A percentile compares a stretch with the other conserved stretches of the same genome.
Evolutionary conservation across 2,797 vertebrate genomes (phyloP).

Genomic region (Sebastes hubbsi): DNA sequence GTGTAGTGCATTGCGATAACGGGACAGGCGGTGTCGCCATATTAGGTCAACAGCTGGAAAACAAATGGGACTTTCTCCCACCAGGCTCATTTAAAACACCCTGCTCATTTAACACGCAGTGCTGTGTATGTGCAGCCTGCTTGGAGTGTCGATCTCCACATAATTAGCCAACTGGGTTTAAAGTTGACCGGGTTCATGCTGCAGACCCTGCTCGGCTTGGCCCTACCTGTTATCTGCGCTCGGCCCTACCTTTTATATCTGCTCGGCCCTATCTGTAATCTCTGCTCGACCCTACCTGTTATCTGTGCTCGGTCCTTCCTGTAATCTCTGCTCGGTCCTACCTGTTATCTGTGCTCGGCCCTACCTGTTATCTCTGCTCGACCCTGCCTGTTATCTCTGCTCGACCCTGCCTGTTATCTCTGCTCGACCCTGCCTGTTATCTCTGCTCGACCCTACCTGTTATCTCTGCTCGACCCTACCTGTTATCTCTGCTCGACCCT

Average conservation of each 20-base stretch:
- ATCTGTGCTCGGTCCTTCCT: no score
- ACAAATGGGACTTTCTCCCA: conserved; percentile 12
- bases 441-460: fast-evolving
- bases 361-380: no score
- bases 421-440: no score
- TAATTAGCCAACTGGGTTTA: background rate
- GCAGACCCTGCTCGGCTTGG: conserved; percentile 17
- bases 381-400: fast-evolving
- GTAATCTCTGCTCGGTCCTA: no score
- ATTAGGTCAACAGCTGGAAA: conserved; percentile 50
- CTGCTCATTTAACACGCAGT: background rate
- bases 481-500: fast-evolving
- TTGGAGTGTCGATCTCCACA: background rate
- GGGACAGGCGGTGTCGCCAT: conserved; percentile 72
- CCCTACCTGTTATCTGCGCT: no score
- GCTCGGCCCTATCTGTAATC: no score
- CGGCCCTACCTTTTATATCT: no score
- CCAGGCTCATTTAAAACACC: background rate
- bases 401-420: fast-evolving
- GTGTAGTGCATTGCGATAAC: conserved; percentile 34
- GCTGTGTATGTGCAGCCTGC: background rate
- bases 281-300: fast-evolving
- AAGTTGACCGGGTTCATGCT: conserved; percentile 53
- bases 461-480: fast-evolving
- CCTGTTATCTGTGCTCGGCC: no score